Percentiles rank a stretch among this genome's conserved stretches.
Evolutionary conservation across 2,888 invertebrate genomes (phyloP).

Genomic region (Tetragonisca angustula): DNA sequence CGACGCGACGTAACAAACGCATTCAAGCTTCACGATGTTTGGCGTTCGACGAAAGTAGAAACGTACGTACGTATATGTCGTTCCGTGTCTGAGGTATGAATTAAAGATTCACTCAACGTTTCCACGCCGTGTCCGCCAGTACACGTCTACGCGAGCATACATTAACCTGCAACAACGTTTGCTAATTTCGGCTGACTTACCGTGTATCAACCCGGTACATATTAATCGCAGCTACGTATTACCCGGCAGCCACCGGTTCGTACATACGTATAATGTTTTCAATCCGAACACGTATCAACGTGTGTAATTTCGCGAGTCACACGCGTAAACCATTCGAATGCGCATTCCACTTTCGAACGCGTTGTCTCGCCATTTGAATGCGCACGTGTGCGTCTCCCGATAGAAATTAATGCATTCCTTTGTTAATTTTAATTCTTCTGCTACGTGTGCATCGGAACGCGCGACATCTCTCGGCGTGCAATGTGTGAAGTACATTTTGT

Average conservation of each 20-base stretch:
- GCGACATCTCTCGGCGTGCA: no score
- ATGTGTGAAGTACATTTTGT: no score
- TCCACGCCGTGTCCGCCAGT: neutral
- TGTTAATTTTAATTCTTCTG: neutral
- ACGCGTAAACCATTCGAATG: neutral
- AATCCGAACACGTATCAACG: neutral
- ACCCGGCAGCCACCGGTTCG: neutral
- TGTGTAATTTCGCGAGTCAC: neutral
- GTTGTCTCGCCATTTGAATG: no score
- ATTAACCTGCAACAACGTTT: slow-evolving; percentile 9
- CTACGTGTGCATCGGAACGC: no score
- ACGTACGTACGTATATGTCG: neutral
- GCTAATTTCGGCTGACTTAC: neutral
- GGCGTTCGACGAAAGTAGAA: neutral
- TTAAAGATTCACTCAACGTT: neutral
- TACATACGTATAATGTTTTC: neutral
- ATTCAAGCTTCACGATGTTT: neutral
- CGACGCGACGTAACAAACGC: neutral
- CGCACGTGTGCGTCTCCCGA: neutral
- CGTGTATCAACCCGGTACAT: neutral
- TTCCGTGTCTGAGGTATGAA: no score
- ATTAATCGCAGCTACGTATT: neutral
- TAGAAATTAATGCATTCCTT: neutral
- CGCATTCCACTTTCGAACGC: no score
- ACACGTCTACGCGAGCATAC: neutral